Evolutionary conservation across 2,797 vertebrate genomes (phyloP).

Genomic region (Falco novaeseelandiae): DNA sequence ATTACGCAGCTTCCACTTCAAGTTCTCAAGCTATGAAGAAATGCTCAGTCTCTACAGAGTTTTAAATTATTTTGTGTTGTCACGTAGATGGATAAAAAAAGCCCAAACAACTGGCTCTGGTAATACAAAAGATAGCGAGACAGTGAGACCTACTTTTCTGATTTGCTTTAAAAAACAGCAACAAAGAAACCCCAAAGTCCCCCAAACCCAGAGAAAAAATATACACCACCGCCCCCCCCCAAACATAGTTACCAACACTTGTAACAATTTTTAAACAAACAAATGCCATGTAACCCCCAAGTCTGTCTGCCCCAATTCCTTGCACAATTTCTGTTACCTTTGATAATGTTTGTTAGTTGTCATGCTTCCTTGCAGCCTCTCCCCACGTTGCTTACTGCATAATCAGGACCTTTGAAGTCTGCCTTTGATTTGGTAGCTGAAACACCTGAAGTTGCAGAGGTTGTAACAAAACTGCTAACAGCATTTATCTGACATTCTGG

Average conservation of each 20-base stretch:
- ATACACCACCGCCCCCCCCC: no score
- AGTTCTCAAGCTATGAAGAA: neutral
- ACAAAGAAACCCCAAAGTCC: neutral
- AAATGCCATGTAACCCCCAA: neutral
- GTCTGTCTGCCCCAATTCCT: neutral
- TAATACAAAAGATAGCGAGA: neutral
- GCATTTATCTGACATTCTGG: neutral
- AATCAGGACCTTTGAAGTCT: constrained; percentile 46
- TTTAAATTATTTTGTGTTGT: neutral
- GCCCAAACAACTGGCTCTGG: neutral
- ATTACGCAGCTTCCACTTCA: neutral
- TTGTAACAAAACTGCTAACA: constrained; percentile 17
- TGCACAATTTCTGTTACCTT: constrained; percentile 8
- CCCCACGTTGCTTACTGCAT: neutral
- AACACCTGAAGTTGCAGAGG: neutral
- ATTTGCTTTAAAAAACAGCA: neutral
- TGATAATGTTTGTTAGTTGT: constrained; percentile 45
- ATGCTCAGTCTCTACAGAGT: neutral
- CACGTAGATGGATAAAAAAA: neutral
- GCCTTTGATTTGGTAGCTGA: constrained; percentile 35
- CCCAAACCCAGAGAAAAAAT: neutral
- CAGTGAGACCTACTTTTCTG: neutral
- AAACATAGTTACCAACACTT: neutral
- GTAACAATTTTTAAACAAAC: neutral
- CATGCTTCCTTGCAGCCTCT: neutral